A percentile compares a stretch with the other conserved stretches of the same genome.
Evolutionary conservation across 1,140 invertebrate species (phyloP).

Genomic region (Saccostrea cuccullata): DNA sequence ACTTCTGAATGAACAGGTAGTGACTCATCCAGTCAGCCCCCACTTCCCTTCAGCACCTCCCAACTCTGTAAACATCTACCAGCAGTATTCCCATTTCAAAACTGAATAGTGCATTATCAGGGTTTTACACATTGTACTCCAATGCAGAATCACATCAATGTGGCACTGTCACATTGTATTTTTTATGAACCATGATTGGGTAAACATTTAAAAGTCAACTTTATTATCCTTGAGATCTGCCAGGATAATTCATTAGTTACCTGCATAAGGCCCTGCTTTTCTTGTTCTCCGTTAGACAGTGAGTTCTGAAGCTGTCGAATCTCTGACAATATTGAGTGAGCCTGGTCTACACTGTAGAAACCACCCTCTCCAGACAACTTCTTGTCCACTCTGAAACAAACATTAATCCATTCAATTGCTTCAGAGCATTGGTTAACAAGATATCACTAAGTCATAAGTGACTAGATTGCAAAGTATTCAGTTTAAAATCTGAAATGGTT

Average conservation of each 20-base stretch:
- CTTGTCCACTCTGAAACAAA: constrained; percentile 88
- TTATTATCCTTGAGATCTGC: neutral
- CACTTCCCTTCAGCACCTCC: neutral
- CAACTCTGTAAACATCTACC: neutral
- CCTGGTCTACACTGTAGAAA: constrained; percentile 94
- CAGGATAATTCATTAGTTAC: constrained; percentile 57
- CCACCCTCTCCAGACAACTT: constrained; percentile 90
- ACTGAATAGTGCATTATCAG: neutral
- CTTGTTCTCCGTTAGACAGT: constrained; percentile 92
- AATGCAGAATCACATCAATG: neutral
- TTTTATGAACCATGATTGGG: too few relatives aligned
- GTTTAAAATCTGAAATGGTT: too few relatives aligned
- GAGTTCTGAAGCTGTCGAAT: constrained; percentile 95
- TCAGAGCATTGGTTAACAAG: too few relatives aligned
- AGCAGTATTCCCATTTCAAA: neutral
- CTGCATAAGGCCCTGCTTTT: constrained; percentile 95
- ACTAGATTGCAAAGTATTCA: too few relatives aligned
- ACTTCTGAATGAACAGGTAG: constrained; percentile 9
- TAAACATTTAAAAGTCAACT: too few relatives aligned
- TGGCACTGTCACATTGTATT: neutral
- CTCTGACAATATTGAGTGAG: constrained; percentile 95
- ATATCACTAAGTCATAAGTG: too few relatives aligned
- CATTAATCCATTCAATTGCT: too few relatives aligned
- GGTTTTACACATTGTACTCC: neutral
- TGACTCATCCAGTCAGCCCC: constrained; percentile 10